Evolutionary conservation across 2,888 invertebrate species (phyloP), one percentile per base, ranked within the genome.

Genomic region (Meghimatium bilineatum): DNA sequence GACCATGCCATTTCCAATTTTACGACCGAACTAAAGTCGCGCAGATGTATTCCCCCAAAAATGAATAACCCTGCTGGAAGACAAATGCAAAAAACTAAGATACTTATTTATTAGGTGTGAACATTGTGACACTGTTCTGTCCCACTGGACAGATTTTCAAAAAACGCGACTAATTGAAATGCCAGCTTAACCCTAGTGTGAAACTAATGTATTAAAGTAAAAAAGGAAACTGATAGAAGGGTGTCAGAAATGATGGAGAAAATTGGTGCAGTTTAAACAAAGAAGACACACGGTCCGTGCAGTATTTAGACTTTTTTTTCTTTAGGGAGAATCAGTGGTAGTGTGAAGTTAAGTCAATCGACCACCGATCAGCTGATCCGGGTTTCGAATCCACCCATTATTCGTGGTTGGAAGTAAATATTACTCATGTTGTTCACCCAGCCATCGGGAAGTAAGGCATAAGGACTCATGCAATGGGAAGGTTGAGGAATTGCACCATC

Each of bases 21-120:
- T 63, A 66, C 17, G 6, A 2, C 32, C 32, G 32, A 72, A n/a
- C 72, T 20, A 49, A 49, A n/a, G n/a, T 44, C 14, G 2, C 14
- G 20, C 78, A 66, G 78, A 78, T 66, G 44, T 78, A 29, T 63
- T 63, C 44, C 38, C 78, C 66, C 26, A 29, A 78, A 78, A 66
- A 78, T 78, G 38, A 66, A 32, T 38, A 17, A 44, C n/a, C 44
- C 44, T 44, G 20, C 66, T 29, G n/a, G n/a, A n/a, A n/a, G n/a
- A n/a, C n/a, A n/a, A n/a, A n/a, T n/a, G n/a, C n/a, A n/a, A n/a
- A n/a, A n/a, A n/a, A n/a, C n/a, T n/a, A 78, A 67, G n/a, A 67
- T 0, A 34, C 36, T n/a, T 38, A 44, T 29, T 23, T 32, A 44
- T 36, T 67, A 63, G 66, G 32, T 66, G n/a, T 14, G 67, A 78